Percentiles rank a stretch among this genome's conserved stretches.
Evolutionary conservation across 2,888 invertebrate genomes (phyloP).

Genomic region (Polyommatus icarus): DNA sequence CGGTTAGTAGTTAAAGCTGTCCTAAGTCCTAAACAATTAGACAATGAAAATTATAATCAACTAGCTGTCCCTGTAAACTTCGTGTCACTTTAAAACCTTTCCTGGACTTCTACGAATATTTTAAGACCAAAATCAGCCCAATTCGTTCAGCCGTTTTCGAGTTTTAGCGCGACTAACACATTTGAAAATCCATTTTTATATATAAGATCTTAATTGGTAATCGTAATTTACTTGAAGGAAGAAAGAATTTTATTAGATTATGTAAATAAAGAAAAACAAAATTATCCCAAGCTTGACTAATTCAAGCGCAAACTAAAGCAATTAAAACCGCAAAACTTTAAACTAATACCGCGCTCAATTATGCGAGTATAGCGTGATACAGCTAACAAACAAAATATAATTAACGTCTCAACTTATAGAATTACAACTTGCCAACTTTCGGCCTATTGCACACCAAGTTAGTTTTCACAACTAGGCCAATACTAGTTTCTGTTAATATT

Average conservation of each 20-base stretch:
- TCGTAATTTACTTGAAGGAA: not conserved
- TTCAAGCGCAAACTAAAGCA: not conserved
- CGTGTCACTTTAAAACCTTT: too few relatives aligned
- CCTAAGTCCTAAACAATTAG: too few relatives aligned
- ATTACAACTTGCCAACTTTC: constrained; percentile 27
- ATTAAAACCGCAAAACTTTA: not conserved
- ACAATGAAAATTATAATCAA: too few relatives aligned
- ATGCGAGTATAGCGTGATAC: constrained; percentile 21
- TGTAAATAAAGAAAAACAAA: not conserved
- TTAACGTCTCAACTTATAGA: constrained; percentile 25
- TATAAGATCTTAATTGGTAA: too few relatives aligned
- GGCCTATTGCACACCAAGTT: constrained; percentile 26
- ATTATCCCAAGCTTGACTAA: not conserved
- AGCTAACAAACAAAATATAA: constrained; percentile 29
- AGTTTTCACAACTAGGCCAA: constrained; percentile 30
- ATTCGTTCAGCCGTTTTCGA: too few relatives aligned
- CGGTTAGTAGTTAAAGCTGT: too few relatives aligned
- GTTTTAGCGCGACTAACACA: too few relatives aligned
- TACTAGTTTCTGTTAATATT: constrained; percentile 12
- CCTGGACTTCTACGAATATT: too few relatives aligned
- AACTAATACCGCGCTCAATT: constrained; percentile 7
- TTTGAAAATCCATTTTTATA: too few relatives aligned
- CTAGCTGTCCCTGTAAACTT: too few relatives aligned
- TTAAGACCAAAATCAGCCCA: too few relatives aligned
- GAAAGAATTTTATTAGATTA: not conserved